phyloP scores from a whole-genome alignment of 1,140 invertebrate species.

The Halesus radiatus region DNA sequence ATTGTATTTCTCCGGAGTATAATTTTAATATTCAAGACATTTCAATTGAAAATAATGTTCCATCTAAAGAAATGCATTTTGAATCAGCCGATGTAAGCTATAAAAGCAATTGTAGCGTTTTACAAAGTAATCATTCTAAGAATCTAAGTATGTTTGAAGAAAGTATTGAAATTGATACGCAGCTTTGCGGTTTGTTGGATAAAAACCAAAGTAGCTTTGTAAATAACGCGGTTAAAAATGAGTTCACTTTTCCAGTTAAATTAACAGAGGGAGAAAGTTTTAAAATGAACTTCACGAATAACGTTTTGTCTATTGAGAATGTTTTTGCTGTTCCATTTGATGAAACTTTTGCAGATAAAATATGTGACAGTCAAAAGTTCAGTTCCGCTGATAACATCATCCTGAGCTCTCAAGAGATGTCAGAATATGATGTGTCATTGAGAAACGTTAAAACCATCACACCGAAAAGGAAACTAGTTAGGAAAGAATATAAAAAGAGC shows the following conservation, averaged over 20 bases:
- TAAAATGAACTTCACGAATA: constrained; percentile 22
- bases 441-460: constrained; percentile 6
- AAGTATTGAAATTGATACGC: constrained; percentile 62
- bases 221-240: constrained; percentile 23
- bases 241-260: not conserved
- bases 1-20: not conserved
- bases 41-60: not conserved
- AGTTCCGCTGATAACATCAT: constrained; percentile 3
- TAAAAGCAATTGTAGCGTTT: constrained; percentile 42
- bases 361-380: constrained; percentile 34
- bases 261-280: constrained; percentile 42
- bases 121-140: constrained; percentile 57
- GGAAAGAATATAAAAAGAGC: not conserved
- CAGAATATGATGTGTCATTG: constrained; percentile 11
- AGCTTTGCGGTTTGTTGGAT: constrained; percentile 57
- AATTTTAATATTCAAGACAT: not conserved
- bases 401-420: constrained; percentile 34
- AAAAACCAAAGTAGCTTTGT: constrained; percentile 42
- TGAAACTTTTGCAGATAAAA: constrained; percentile 46
- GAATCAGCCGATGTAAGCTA: not conserved
- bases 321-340: constrained; percentile 62
- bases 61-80: too few relatives aligned
- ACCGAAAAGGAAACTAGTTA: constrained; percentile 24
- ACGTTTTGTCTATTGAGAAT: constrained; percentile 62
- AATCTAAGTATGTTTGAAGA: constrained; percentile 71